A percentile compares a stretch with the other conserved stretches of the same genome.
Evolutionary conservation across 2,797 vertebrate genomes (phyloP).

Genomic region (Aeoliscus strigatus): DNA sequence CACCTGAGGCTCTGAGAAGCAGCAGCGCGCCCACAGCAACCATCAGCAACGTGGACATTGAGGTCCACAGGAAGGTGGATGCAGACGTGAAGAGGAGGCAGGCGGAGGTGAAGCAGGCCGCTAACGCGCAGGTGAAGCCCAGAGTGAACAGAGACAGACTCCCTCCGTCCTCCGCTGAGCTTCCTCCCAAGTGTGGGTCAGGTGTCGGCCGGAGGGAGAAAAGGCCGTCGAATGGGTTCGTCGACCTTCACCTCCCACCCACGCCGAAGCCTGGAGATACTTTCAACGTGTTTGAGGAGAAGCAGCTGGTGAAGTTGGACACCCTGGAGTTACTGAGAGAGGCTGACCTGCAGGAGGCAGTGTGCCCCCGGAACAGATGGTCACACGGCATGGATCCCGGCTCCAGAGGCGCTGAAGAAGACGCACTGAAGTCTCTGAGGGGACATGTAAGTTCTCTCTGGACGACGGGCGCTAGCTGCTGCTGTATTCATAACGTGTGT

Average conservation of each 20-base stretch:
- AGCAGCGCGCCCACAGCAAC: constrained; percentile 76
- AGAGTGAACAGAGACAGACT: constrained; percentile 33
- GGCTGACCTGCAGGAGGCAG: constrained; percentile 30
- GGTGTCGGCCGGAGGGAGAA: constrained; percentile 45
- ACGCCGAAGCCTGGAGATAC: constrained; percentile 28
- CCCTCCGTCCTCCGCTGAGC: constrained; percentile 22
- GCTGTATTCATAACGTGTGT: too few relatives aligned
- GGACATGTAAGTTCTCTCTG: constrained; percentile 55
- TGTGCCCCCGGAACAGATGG: too few relatives aligned
- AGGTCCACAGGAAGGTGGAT: constrained; percentile 66
- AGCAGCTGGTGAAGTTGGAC: constrained; percentile 52
- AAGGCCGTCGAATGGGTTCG: constrained; percentile 28
- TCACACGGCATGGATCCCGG: too few relatives aligned
- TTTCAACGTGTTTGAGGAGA: constrained; percentile 32
- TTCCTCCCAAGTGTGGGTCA: constrained; percentile 38
- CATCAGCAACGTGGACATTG: constrained; percentile 83
- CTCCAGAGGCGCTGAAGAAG: too few relatives aligned
- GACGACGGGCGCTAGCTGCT: too few relatives aligned
- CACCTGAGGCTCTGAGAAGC: constrained; percentile 55
- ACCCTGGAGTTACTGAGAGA: constrained; percentile 76
- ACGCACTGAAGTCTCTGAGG: constrained; percentile 42
- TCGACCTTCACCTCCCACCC: constrained; percentile 44
- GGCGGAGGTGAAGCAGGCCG: constrained; percentile 23
- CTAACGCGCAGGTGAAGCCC: constrained; percentile 23
- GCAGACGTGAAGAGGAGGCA: constrained; percentile 31